Evolutionary conservation across 2,888 invertebrate genomes (phyloP), one percentile per base, ranked within the genome.

Genomic region (Thecocarcelia acutangulata): DNA sequence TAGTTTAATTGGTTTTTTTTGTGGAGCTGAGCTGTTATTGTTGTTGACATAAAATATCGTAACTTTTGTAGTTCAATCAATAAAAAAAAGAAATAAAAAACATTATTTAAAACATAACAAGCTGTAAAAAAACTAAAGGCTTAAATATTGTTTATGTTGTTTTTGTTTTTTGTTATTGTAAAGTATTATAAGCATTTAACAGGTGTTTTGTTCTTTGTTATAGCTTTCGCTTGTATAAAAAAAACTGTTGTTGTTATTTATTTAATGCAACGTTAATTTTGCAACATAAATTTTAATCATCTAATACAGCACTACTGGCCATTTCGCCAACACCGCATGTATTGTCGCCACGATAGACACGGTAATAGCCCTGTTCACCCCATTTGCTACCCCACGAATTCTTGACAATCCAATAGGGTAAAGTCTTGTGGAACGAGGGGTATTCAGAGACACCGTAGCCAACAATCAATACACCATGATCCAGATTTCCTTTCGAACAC

Each of bases 401-500:
- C 92, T 98, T 98, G 37, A 98, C 92, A 82, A 95, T 95, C 98
- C 98, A 98, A 90, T 94, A 98, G 0, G 97, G 97, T 52, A 96
- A 89, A 0, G 92, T 93, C 90, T 95, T 96, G 87, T 97, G 94
- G 92, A 97, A 97, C 48, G 94, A 90, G 9, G 95, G 95, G 91
- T 96, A 96, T 52, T 93, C 96, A 93, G 93, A 88, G 91, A 93
- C 88, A 69, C 98, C 98, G 88, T 94, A 98, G 73, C 98, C 98
- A 2, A 98, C 98, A 87, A 98, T 96, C 1, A 98, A 93, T n/a
- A 98, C 98, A 2, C 98, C 98, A 88, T 98, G 98, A 91, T 98
- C 97, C 40, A 98, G 91, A 87, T 93, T 93, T 0, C 91, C 92
- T 1, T 95, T 95, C 86, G 92, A 93, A 90, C 97, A 97, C 13